Evolutionary conservation across 2,797 vertebrate genomes (phyloP).

Genomic region (Antrozous pallidus): DNA sequence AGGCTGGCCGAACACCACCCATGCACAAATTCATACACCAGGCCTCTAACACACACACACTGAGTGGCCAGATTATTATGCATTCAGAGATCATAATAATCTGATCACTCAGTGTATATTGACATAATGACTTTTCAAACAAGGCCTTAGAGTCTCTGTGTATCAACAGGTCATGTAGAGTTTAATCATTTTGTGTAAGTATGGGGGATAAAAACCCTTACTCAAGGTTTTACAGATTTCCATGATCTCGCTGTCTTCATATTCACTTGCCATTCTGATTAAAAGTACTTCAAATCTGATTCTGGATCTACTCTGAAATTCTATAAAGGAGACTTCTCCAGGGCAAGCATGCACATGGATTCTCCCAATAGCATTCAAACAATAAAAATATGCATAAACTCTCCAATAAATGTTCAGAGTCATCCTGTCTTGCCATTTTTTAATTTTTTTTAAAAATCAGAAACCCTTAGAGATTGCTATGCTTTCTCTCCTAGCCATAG

Average conservation of each 20-base stretch:
- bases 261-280: neutral
- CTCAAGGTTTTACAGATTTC: neutral
- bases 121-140: neutral
- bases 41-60: no score
- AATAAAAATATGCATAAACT: neutral
- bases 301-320: neutral
- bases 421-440: neutral
- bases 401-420: neutral
- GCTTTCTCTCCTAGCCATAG: neutral
- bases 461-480: neutral
- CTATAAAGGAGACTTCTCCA: neutral
- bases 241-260: neutral
- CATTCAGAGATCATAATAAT: no score
- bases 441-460: neutral
- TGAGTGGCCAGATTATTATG: no score
- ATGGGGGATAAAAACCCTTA: neutral
- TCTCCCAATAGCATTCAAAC: neutral
- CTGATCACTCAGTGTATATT: no score
- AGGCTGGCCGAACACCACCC: no score
- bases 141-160: neutral
- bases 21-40: no score
- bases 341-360: neutral
- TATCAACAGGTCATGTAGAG: neutral
- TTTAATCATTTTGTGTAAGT: neutral
- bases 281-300: neutral